Base-by-base conservation (phyloP, 1,140 invertebrate species). In the Bombus superbus region DNA sequence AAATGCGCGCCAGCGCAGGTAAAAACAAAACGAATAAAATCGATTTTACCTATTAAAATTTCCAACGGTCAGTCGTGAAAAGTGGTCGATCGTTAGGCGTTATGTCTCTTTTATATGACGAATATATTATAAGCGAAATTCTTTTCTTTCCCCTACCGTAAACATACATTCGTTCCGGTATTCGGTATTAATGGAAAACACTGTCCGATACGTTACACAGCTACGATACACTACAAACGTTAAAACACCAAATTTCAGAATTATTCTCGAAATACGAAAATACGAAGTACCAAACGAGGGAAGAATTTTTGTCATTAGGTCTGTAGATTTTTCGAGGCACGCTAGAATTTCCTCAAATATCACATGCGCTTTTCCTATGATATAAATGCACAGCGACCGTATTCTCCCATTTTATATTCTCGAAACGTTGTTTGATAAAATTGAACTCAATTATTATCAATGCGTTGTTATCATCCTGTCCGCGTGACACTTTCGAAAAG, bases 401-500 rank as follows among this genome's bases (percentile, higher is more conserved):
- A 57, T 35, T 81, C n/a, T 81, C 38, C 44, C 73, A 73, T 38
- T 57, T 88, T 68, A 66, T 38, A 62, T 62, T 64, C 84, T 28
- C 76, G 13, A 77, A 5, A 77, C 11, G n/a, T 47, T 40, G 38
- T 42, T 69, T 32, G 83, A 88, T 86, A 89, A 89, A 40, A 76
- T 57, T 62, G 40, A 32, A 18, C n/a, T 64, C 40, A 44, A 32
- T 81, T 74, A 5, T 53, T 53, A 86, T 86, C 76, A 53, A 25
- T 28, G 57, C 28, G 32, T 78, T 47, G 79, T 75, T 76, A 66
- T 82, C 80, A 80, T 86, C 44, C 69, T 18, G 8, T 42, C 32
- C 11, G 47, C 40, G 69, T 72, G 64, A 83, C 32, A 71, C 47
- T 75, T 68, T 62, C 59, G 25, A 72, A 53, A 74, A 53, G 69